A percentile compares a stretch with the other conserved stretches of the same genome.
Conservation (phyloP, 1,140 invertebrate species). For the Pseudoatta argentina region DNA sequence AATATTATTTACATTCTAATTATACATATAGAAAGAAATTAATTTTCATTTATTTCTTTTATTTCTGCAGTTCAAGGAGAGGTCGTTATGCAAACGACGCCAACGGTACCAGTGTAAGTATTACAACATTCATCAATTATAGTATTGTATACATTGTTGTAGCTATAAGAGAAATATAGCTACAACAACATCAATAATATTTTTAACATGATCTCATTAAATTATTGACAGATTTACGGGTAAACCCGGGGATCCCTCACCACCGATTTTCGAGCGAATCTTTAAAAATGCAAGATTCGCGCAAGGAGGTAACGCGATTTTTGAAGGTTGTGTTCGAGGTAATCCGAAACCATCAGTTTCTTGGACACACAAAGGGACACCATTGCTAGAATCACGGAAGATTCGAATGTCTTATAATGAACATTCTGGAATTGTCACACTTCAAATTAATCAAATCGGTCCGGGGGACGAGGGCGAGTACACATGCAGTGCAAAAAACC, state of each 20-base stretch:
- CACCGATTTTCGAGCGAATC: slow-evolving; percentile 97
- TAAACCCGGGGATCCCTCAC: slow-evolving; percentile 90
- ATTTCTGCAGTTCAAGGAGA: slow-evolving; percentile 84
- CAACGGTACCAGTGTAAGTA: slow-evolving; percentile 85
- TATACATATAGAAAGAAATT: background rate
- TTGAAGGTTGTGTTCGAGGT: slow-evolving; percentile 96
- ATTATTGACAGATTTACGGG: slow-evolving; percentile 79
- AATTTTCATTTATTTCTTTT: slow-evolving; percentile 54
- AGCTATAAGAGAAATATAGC: background rate
- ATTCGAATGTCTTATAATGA: slow-evolving; percentile 95
- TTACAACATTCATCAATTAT: background rate
- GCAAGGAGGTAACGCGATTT: slow-evolving; percentile 96
- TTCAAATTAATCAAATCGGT: slow-evolving; percentile 96
- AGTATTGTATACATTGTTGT: background rate
- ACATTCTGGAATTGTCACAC: slow-evolving; percentile 93
- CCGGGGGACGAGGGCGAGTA: slow-evolving; percentile 98
- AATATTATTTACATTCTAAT: slow-evolving; percentile 20
- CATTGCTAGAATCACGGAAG: slow-evolving; percentile 93
- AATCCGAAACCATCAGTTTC: slow-evolving; percentile 97
- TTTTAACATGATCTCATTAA: background rate
- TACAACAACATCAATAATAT: background rate
- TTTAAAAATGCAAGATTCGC: slow-evolving; percentile 97
- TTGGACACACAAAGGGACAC: slow-evolving; percentile 96
- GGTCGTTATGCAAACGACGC: slow-evolving; percentile 84
- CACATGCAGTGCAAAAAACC: slow-evolving; percentile 96